phyloP scores from a whole-genome alignment of 2,888 invertebrate genomes.

The Brachylomia viminalis region DNA sequence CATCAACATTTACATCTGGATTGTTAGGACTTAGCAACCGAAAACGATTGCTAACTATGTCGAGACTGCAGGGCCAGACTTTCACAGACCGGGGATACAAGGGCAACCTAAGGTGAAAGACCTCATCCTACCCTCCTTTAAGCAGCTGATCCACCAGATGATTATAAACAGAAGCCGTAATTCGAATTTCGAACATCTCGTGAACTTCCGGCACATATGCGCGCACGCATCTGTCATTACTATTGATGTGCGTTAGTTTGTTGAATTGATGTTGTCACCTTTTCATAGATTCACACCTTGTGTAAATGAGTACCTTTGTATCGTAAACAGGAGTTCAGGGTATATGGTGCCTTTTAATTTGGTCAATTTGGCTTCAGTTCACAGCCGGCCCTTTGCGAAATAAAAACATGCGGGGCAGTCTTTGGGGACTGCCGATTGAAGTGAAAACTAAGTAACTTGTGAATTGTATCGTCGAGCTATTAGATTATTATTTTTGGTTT shows the following conservation, averaged over 20 bases:
- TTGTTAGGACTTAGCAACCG: too few species aligned
- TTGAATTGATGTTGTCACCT: conserved; percentile 62
- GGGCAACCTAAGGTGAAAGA: conserved; percentile 25
- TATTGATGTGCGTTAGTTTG: conserved; percentile 57
- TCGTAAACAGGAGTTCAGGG: not conserved
- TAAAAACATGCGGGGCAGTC: too few species aligned
- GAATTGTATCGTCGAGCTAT: too few species aligned
- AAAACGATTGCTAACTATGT: too few species aligned
- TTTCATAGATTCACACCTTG: conserved; percentile 56
- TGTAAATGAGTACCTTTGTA: conserved; percentile 8
- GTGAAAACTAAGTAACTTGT: too few species aligned
- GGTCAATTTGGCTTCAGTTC: not conserved
- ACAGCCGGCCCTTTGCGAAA: not conserved
- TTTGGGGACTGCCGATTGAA: too few species aligned
- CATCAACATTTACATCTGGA: too few species aligned
- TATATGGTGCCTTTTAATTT: conserved; percentile 1
- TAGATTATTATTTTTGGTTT: too few species aligned
- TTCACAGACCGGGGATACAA: not conserved
- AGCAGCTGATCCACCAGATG: conserved; percentile 62
- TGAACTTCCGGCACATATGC: conserved; percentile 65
- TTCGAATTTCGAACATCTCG: conserved; percentile 61
- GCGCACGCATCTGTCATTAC: conserved; percentile 63
- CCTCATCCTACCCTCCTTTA: conserved; percentile 12
- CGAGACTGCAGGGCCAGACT: too few species aligned
- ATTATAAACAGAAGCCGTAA: conserved; percentile 60